Percentiles rank a stretch among this genome's conserved stretches.
Conservation (phyloP, 2,888 invertebrate species). For the Eutolmus rufibarbis region DNA sequence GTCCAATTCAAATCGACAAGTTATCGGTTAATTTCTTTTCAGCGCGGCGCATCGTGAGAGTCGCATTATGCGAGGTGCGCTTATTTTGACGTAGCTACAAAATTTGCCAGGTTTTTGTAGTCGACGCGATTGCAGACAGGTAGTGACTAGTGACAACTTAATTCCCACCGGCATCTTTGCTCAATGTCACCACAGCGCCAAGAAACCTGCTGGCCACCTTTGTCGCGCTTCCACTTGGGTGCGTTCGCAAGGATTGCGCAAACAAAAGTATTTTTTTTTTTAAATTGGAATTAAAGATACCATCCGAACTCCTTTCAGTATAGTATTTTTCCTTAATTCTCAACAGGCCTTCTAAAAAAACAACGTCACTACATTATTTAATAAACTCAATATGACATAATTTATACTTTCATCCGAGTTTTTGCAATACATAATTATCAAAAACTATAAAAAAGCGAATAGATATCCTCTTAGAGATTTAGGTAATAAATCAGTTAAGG, state of each 20-base stretch:
- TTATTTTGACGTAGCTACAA: neutral
- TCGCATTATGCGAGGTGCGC: neutral
- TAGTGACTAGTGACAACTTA: neutral
- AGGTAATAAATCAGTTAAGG: no score
- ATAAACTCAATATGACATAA: no score
- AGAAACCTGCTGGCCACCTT: neutral
- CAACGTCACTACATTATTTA: no score
- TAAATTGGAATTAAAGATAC: neutral
- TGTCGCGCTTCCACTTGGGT: neutral
- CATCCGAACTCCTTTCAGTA: neutral
- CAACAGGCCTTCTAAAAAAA: no score
- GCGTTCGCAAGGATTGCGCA: neutral
- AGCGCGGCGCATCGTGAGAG: neutral
- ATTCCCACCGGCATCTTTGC: neutral
- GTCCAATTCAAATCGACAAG: neutral
- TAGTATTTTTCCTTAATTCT: neutral
- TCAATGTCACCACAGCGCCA: neutral
- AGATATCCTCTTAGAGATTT: no score
- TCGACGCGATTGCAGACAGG: neutral
- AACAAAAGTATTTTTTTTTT: neutral
- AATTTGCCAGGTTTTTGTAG: neutral
- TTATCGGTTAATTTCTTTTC: neutral
- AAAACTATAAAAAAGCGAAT: no score
- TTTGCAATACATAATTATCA: no score
- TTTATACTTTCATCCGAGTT: no score